Conservation (phyloP, 2,888 invertebrate species). For the Sialis fuliginosa region DNA sequence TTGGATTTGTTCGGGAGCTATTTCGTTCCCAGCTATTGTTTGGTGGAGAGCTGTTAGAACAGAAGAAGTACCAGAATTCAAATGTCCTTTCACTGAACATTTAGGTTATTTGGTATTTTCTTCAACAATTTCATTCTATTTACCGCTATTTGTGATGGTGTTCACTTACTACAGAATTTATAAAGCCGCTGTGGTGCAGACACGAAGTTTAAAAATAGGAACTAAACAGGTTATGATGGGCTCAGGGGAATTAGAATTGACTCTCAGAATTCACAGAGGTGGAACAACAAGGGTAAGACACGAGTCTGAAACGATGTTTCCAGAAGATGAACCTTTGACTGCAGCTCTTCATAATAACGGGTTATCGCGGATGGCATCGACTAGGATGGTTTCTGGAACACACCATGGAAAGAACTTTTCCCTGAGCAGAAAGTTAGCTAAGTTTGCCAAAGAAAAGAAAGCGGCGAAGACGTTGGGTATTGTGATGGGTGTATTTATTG, state of each 20-base stretch:
- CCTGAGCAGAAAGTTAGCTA: constrained; percentile 78
- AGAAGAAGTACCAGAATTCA: constrained; percentile 62
- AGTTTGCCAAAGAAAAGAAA: constrained; percentile 93
- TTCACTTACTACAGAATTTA: constrained; percentile 96
- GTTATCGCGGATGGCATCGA: constrained; percentile 47
- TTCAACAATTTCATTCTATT: constrained; percentile 93
- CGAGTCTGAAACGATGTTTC: constrained; percentile 15
- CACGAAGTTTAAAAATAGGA: constrained; percentile 75
- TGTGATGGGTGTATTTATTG: constrained; percentile 92
- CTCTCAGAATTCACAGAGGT: constrained; percentile 84
- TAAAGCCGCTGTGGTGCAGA: constrained; percentile 83
- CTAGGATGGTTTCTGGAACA: constrained; percentile 38
- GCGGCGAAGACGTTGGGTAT: constrained; percentile 94
- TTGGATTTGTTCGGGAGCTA: constrained; percentile 92
- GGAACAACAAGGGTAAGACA: constrained; percentile 46
- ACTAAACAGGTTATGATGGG: constrained; percentile 78
- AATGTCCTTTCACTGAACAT: constrained; percentile 94
- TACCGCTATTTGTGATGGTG: constrained; percentile 93
- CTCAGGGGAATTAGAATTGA: constrained; percentile 71
- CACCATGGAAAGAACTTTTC: constrained; percentile 71
- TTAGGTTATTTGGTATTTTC: constrained; percentile 93
- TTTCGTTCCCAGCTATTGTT: constrained; percentile 95
- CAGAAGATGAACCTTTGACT: constrained; percentile 58
- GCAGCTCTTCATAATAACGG: constrained; percentile 65
- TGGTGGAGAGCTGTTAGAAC: constrained; percentile 86